These are phyloP conservation scores for Miniopterus natalensis DNA, from an alignment of 2,113 vertebrate genomes.

Conservation along the genomic window DNA sequence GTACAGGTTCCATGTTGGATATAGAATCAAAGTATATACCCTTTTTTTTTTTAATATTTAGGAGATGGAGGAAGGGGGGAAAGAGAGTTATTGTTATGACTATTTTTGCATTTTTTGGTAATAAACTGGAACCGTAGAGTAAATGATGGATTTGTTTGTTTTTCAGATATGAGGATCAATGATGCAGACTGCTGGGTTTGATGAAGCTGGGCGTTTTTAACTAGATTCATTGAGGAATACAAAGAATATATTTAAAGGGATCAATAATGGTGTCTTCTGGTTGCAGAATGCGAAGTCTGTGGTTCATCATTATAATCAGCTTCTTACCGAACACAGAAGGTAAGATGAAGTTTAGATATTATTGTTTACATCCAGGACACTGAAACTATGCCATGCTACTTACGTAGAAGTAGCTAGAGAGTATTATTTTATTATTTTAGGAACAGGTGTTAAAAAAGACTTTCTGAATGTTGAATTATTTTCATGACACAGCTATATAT, in stretches of 20 bases:
- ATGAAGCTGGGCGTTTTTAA: conserved; percentile 94
- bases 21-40: neutral
- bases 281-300: conserved; percentile 96
- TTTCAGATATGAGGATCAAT: conserved; percentile 94
- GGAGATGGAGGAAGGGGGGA: neutral
- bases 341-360: conserved; percentile 86
- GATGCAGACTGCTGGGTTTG: conserved; percentile 93
- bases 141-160: conserved; percentile 86
- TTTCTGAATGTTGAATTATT: conserved; percentile 45
- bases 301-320: conserved; percentile 95
- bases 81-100: neutral
- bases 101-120: conserved; percentile 53
- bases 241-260: conserved; percentile 91
- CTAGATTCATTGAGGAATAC: conserved; percentile 92
- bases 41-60: neutral
- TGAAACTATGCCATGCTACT: neutral
- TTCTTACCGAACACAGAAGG: conserved; percentile 96
- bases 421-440: conserved; percentile 53
- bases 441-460: neutral
- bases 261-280: conserved; percentile 96
- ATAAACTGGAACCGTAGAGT: conserved; percentile 52
- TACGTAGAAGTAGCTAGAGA: neutral
- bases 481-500: neutral
- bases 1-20: neutral
- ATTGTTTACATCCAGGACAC: conserved; percentile 13